phyloP scores from a whole-genome alignment of 2,888 invertebrate species.

The Cheilosia grossa region DNA sequence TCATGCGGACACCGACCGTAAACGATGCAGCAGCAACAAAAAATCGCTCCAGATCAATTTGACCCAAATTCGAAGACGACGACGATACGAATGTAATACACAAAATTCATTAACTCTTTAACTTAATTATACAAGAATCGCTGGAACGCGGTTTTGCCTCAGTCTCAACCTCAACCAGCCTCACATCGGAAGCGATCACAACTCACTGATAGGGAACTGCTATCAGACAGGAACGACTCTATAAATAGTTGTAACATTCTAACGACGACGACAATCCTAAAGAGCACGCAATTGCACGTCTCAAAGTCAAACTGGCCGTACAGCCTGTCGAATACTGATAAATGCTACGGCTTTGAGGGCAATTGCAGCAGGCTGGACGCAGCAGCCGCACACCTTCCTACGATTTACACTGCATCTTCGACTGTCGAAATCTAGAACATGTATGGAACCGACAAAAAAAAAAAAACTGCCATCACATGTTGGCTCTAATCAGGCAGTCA shows the following conservation, averaged over 20 bases:
- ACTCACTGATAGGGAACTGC: constrained; percentile 42
- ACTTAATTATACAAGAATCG: constrained; percentile 48
- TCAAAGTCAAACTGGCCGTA: constrained; percentile 19
- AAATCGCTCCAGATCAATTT: constrained; percentile 64
- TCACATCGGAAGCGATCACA: constrained; percentile 64
- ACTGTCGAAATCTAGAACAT: constrained; percentile 39
- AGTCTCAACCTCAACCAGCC: neutral
- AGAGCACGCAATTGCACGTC: constrained; percentile 27
- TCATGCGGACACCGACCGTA: constrained; percentile 13
- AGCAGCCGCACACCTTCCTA: constrained; percentile 30
- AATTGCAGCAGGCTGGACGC: constrained; percentile 24
- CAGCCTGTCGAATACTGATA: constrained; percentile 58
- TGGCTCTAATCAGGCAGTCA: constrained; percentile 56
- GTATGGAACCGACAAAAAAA: constrained; percentile 21
- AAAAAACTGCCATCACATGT: constrained; percentile 33
- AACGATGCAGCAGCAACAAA: constrained; percentile 6
- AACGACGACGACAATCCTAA: neutral
- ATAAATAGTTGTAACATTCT: constrained; percentile 20
- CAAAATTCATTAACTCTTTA: constrained; percentile 63
- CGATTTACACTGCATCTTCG: constrained; percentile 23
- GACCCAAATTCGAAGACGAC: constrained; percentile 48
- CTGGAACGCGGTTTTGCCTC: constrained; percentile 8
- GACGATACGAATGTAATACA: constrained; percentile 27
- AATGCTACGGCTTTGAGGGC: constrained; percentile 37
- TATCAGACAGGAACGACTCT: constrained; percentile 40